Conservation (phyloP, 2,113 vertebrate species). For the Brevimyrus niger region DNA sequence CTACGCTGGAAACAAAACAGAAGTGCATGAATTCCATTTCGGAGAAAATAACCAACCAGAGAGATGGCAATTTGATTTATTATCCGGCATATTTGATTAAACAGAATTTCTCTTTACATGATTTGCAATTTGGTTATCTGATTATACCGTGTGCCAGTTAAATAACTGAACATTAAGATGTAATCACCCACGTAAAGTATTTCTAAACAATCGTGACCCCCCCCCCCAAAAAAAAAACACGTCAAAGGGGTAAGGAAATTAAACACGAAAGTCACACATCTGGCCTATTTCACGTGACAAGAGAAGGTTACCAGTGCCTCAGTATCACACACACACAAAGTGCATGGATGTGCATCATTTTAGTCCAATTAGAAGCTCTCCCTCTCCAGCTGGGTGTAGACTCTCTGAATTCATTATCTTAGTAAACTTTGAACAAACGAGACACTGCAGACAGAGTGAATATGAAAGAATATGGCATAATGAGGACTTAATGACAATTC, state of each 20-base stretch:
- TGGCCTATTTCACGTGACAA: background rate
- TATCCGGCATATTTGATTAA: background rate
- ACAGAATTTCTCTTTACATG: background rate
- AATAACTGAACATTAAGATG: background rate
- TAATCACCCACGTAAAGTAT: background rate
- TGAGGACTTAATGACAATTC: slow-evolving; percentile 5
- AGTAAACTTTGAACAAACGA: slow-evolving; percentile 6
- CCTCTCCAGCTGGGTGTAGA: slow-evolving; percentile 15
- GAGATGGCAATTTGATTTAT: background rate
- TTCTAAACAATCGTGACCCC: background rate
- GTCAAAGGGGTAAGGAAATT: background rate
- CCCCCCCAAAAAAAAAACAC: slow-evolving; percentile 1
- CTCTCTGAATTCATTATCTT: slow-evolving; percentile 19
- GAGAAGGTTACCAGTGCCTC: background rate
- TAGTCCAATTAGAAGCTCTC: slow-evolving; percentile 4
- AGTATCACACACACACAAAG: background rate
- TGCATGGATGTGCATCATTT: slow-evolving; percentile 17
- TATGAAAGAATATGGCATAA: slow-evolving; percentile 8
- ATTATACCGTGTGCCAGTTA: background rate
- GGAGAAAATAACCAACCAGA: background rate
- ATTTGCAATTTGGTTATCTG: background rate
- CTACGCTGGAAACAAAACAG: background rate
- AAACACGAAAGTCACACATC: background rate
- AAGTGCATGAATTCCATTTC: background rate
- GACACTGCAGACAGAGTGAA: slow-evolving; percentile 10